These are phyloP conservation scores for Limonius californicus DNA, from an alignment of 1,140 invertebrate species.

Conservation along the genomic window DNA sequence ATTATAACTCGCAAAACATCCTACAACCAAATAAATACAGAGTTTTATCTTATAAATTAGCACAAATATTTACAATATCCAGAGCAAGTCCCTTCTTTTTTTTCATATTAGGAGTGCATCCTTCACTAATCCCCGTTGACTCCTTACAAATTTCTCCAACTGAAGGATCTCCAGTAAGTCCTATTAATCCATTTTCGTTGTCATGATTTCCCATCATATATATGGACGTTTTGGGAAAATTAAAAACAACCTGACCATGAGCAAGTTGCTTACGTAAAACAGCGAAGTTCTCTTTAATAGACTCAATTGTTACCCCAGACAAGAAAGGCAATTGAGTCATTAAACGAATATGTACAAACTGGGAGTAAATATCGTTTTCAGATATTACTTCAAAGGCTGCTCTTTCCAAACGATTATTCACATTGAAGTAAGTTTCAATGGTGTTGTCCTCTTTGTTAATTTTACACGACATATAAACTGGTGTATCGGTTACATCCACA, in stretches of 20 bases:
- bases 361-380: slow-evolving; percentile 57
- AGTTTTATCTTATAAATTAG: background rate
- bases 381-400: slow-evolving; percentile 59
- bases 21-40: slow-evolving; percentile 34
- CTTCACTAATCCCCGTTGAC: slow-evolving; percentile 40
- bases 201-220: slow-evolving; percentile 56
- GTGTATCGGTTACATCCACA: slow-evolving; percentile 73
- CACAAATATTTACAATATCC: background rate
- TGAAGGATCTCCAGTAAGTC: slow-evolving; percentile 51
- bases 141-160: slow-evolving; percentile 55
- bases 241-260: slow-evolving; percentile 62
- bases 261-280: slow-evolving; percentile 53
- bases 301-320: slow-evolving; percentile 52
- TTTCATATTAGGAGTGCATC: slow-evolving; percentile 35
- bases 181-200: slow-evolving; percentile 51
- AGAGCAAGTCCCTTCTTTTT: slow-evolving; percentile 48
- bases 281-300: slow-evolving; percentile 50
- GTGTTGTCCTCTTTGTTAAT: slow-evolving; percentile 46
- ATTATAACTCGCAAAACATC: slow-evolving; percentile 48
- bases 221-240: slow-evolving; percentile 54
- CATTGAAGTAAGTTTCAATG: slow-evolving; percentile 61
- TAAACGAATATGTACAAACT: slow-evolving; percentile 64
- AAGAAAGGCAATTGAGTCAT: slow-evolving; percentile 54
- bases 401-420: slow-evolving; percentile 66
- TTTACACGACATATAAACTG: slow-evolving; percentile 61